These are phyloP conservation scores for Sebastiscus albofasciatus DNA, from an alignment of 2,797 vertebrate genomes.

Conservation along the genomic window DNA sequence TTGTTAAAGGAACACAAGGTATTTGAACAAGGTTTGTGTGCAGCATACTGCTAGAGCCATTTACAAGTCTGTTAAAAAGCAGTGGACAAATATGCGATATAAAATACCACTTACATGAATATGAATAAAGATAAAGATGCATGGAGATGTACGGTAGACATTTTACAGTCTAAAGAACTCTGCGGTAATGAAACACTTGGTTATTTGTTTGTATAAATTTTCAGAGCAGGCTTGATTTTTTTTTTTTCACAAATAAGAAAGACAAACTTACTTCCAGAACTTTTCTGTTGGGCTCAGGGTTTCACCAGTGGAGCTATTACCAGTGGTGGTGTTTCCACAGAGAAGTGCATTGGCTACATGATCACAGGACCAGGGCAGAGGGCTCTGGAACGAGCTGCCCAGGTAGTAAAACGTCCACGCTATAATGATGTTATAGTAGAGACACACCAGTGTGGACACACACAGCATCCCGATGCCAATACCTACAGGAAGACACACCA, in stretches of 20 bases:
- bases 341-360: conserved; percentile 73
- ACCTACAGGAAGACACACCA: conserved; percentile 69
- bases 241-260: neutral
- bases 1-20: conserved; percentile 5
- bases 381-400: conserved; percentile 88
- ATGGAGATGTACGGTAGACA: neutral
- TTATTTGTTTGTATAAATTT: neutral
- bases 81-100: neutral
- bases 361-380: conserved; percentile 86
- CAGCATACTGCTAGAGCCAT: neutral
- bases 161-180: neutral
- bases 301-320: conserved; percentile 49
- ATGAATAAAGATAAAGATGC: neutral
- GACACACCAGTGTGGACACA: conserved; percentile 84
- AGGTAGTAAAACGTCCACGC: conserved; percentile 90
- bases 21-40: neutral
- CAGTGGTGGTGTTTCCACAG: conserved; percentile 68
- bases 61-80: neutral
- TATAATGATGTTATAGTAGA: conserved; percentile 90
- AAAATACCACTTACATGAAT: neutral
- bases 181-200: neutral
- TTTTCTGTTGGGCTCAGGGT: conserved; percentile 81
- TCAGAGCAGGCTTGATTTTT: neutral
- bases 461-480: conserved; percentile 89
- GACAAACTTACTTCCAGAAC: conserved; percentile 89